Evolutionary conservation across 2,113 vertebrate species (phyloP), one percentile per base, ranked within the genome.

Genomic region (Ptyas mucosa): DNA sequence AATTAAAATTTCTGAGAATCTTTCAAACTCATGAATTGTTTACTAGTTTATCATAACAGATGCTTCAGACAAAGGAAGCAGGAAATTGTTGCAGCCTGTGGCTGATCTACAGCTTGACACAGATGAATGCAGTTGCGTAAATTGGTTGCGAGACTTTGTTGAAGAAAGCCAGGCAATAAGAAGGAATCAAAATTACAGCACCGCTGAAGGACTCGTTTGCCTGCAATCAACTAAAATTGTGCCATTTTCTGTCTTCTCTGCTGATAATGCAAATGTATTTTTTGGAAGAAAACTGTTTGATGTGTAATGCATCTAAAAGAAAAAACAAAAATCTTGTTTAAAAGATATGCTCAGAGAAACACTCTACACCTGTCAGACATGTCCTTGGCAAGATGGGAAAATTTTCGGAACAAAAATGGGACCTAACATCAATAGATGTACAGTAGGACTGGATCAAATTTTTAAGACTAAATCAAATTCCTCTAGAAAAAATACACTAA

Each of bases 31-130:
- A 97, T 89, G 96, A 97, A 97, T 89, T 97, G 97, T 98, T 98
- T 98, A 98, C 97, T 98, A 98, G 97, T 97, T 96, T 96, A 88
- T 97, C 97, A 94, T 97, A 98, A 97, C 97, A 98, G 98, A 98
- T 98, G 97, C 97, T 97, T 93, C 89, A 96, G 95, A 98, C 98
- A 98, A 98, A 98, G 96, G 95, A 92, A 95, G 96, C 96, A 97
- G 97, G 98, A 98, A 98, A 96, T 92, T 93, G 89, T 61, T 96
- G 95, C 95, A 96, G 95, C 94, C 95, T 97, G 96, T 96, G 96
- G 95, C 96, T 96, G 96, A 96, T 96, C 96, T 96, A 88, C 91
- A 95, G 95, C 96, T 97, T 97, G 95, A 94, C 95, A 94, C 95
- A 97, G 96, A 97, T 98, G 97, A 98, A 97, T 94, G 52, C 91